These are phyloP conservation scores for Eulithis testata DNA, from an alignment of 2,888 invertebrate genomes.

Conservation along the genomic window DNA sequence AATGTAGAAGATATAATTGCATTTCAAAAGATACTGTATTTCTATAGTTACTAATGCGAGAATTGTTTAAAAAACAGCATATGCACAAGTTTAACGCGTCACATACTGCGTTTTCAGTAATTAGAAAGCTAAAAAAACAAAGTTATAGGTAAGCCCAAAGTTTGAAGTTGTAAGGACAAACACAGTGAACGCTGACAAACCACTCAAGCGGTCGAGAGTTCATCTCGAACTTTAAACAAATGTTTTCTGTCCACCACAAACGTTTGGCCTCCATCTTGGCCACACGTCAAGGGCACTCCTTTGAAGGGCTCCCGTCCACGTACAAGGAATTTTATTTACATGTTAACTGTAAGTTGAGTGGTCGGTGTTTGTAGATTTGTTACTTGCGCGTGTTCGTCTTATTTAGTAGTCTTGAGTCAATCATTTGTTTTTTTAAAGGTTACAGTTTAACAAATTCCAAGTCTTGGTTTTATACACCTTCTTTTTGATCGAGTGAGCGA, in stretches of 20 bases:
- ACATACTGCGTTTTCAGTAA: background rate
- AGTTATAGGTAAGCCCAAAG: slow-evolving; percentile 6
- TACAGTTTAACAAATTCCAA: too few relatives aligned
- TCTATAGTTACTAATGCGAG: too few relatives aligned
- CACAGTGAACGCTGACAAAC: slow-evolving; percentile 33
- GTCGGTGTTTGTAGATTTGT: slow-evolving; percentile 41
- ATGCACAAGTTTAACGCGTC: too few relatives aligned
- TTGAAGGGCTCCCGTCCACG: slow-evolving; percentile 42
- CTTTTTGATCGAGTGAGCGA: too few relatives aligned
- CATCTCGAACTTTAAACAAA: slow-evolving; percentile 57
- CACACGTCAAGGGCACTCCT: slow-evolving; percentile 56
- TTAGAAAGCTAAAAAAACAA: background rate
- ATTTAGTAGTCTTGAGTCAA: slow-evolving; percentile 12
- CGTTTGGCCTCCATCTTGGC: slow-evolving; percentile 48
- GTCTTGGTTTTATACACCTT: too few relatives aligned
- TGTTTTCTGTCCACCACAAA: slow-evolving; percentile 56
- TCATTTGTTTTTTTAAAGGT: slow-evolving; percentile 4
- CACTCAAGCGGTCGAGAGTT: slow-evolving; percentile 63
- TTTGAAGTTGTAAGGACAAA: slow-evolving; percentile 26
- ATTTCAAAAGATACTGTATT: background rate
- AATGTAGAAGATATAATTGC: background rate
- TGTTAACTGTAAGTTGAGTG: slow-evolving; percentile 61
- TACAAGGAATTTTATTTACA: slow-evolving; percentile 56
- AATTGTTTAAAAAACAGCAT: too few relatives aligned
- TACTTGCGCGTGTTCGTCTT: slow-evolving; percentile 26